Percentiles rank a stretch among this genome's conserved stretches.
These are phyloP conservation scores for Apteryx mantelli DNA, from an alignment of 2,113 vertebrate genomes.

Conservation along the genomic window DNA sequence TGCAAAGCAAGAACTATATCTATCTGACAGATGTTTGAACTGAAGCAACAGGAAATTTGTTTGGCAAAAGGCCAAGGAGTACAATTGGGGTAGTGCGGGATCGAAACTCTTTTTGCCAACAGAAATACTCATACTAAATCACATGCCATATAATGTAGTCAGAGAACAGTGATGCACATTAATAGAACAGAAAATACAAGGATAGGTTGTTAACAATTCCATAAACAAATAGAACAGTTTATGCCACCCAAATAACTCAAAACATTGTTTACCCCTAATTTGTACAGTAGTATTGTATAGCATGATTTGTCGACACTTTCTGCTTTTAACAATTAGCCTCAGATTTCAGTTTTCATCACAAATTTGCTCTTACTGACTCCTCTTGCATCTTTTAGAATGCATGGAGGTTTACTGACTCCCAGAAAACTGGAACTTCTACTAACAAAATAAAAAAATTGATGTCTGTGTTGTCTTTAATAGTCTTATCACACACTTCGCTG, in stretches of 20 bases:
- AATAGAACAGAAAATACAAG: no score
- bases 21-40: not conserved
- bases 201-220: not conserved
- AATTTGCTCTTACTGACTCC: not conserved
- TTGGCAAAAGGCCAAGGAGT: not conserved
- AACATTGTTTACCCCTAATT: not conserved
- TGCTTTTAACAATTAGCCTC: not conserved
- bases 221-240: not conserved
- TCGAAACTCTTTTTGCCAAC: not conserved
- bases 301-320: not conserved
- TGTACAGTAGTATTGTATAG: not conserved
- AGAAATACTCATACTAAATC: not conserved
- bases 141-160: not conserved
- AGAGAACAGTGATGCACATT: not conserved
- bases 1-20: not conserved
- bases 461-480: not conserved
- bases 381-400: accelerated
- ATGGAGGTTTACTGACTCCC: not conserved
- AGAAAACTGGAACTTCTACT: not conserved
- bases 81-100: not conserved
- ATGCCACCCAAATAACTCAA: not conserved
- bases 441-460: not conserved
- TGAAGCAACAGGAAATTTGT: not conserved
- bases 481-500: not conserved
- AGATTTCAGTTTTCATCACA: not conserved